phyloP scores from a whole-genome alignment of 2,888 invertebrate species.

The Fragum sueziense region DNA sequence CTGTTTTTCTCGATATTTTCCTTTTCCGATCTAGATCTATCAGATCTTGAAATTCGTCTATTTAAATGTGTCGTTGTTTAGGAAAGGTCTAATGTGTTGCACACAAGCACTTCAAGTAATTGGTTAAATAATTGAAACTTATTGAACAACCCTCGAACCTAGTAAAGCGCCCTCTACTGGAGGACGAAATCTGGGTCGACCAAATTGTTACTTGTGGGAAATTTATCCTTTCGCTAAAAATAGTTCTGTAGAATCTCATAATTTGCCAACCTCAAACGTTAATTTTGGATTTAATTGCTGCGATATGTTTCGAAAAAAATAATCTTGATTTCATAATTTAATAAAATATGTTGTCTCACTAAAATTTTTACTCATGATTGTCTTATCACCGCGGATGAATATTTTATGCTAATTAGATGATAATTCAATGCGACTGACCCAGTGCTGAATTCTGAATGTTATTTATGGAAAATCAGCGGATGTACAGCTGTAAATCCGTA shows the following conservation, averaged over 20 bases:
- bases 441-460: slow-evolving; percentile 68
- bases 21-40: too few relatives aligned
- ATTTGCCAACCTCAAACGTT: neutral
- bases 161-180: slow-evolving; percentile 43
- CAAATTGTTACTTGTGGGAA: slow-evolving; percentile 23
- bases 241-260: slow-evolving; percentile 1
- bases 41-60: too few relatives aligned
- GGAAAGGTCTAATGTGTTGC: too few relatives aligned
- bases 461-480: slow-evolving; percentile 75
- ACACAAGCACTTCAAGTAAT: too few relatives aligned
- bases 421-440: slow-evolving; percentile 69
- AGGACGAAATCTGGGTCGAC: slow-evolving; percentile 58
- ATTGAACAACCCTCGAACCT: slow-evolving; percentile 38
- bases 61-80: too few relatives aligned
- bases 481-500: slow-evolving; percentile 69
- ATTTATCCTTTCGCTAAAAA: slow-evolving; percentile 14
- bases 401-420: slow-evolving; percentile 67
- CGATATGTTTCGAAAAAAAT: neutral
- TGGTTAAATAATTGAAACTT: neutral
- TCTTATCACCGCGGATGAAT: slow-evolving; percentile 60
- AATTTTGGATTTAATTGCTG: neutral
- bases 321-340: neutral
- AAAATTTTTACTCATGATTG: neutral
- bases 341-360: neutral
- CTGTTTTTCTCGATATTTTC: too few relatives aligned